Percentiles rank a stretch among this genome's conserved stretches.
Evolutionary conservation across 2,888 invertebrate species (phyloP).

Genomic region (Ormyrus rosae): DNA sequence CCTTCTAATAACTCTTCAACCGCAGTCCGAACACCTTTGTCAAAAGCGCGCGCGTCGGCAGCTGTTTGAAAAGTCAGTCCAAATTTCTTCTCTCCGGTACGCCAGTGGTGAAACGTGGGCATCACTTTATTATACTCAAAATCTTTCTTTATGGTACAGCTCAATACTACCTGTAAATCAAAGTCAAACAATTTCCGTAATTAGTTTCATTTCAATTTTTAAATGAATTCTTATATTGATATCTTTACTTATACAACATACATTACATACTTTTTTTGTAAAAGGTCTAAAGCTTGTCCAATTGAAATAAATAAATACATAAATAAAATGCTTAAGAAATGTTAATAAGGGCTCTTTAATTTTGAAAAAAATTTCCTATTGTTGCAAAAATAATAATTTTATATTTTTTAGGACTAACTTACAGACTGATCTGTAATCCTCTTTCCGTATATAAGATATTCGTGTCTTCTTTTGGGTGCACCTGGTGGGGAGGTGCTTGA

Average conservation of each 20-base stretch:
- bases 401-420: constrained; percentile 71
- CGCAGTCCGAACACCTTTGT: constrained; percentile 92
- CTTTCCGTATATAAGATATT: constrained; percentile 95
- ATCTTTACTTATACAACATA: too few relatives aligned
- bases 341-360: too few relatives aligned
- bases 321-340: too few relatives aligned
- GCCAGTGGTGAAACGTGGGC: constrained; percentile 99
- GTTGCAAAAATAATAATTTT: too few relatives aligned
- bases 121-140: constrained; percentile 98
- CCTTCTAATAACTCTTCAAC: constrained; percentile 94
- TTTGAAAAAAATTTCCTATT: too few relatives aligned
- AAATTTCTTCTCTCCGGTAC: constrained; percentile 95
- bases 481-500: constrained; percentile 74
- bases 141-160: constrained; percentile 96
- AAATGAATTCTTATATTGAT: constrained; percentile 2
- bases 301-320: too few relatives aligned
- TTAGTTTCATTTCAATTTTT: constrained; percentile 9
- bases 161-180: constrained; percentile 87
- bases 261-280: too few relatives aligned
- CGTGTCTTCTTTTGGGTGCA: constrained; percentile 81
- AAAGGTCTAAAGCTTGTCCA: too few relatives aligned
- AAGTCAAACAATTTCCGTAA: background rate
- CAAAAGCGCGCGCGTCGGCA: constrained; percentile 95
- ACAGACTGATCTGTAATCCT: constrained; percentile 95
- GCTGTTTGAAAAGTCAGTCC: constrained; percentile 97